phyloP scores from a whole-genome alignment of 2,797 vertebrate genomes.

The Megalops cyprinoides region DNA sequence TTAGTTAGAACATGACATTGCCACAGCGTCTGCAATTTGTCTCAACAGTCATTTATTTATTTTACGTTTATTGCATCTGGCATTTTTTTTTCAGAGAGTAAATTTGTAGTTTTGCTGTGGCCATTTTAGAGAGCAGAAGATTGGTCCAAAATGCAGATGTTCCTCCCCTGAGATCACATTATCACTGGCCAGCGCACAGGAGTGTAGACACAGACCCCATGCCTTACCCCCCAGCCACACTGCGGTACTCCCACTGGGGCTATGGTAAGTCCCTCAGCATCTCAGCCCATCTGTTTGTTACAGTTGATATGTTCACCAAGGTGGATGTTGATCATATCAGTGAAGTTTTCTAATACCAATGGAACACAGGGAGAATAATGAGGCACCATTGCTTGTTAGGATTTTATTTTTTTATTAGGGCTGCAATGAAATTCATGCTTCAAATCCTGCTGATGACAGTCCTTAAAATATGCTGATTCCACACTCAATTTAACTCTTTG shows the following conservation, averaged over 20 bases:
- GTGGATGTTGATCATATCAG: background rate
- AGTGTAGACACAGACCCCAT: slow-evolving; percentile 29
- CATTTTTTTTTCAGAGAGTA: background rate
- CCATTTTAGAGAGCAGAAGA: slow-evolving; percentile 19
- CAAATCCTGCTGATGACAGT: too few species aligned
- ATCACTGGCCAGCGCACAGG: background rate
- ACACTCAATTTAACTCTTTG: too few species aligned
- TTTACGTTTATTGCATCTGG: background rate
- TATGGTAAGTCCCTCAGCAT: slow-evolving; percentile 32
- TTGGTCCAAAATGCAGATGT: background rate
- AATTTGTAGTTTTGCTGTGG: slow-evolving; percentile 25
- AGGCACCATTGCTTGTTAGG: too few species aligned
- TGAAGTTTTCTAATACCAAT: background rate
- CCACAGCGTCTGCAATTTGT: too few species aligned
- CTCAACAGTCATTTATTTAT: too few species aligned
- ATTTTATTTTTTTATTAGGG: too few species aligned
- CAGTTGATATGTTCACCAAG: background rate
- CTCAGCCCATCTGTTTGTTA: background rate
- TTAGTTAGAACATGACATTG: too few species aligned
- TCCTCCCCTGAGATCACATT: slow-evolving; percentile 28
- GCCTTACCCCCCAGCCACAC: slow-evolving; percentile 21
- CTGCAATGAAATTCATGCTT: too few species aligned
- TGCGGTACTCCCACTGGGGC: slow-evolving; percentile 33
- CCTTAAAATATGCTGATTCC: too few species aligned
- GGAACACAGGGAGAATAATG: too few species aligned